phyloP scores from a whole-genome alignment of 2,888 invertebrate species.

The Phortica okadai region DNA sequence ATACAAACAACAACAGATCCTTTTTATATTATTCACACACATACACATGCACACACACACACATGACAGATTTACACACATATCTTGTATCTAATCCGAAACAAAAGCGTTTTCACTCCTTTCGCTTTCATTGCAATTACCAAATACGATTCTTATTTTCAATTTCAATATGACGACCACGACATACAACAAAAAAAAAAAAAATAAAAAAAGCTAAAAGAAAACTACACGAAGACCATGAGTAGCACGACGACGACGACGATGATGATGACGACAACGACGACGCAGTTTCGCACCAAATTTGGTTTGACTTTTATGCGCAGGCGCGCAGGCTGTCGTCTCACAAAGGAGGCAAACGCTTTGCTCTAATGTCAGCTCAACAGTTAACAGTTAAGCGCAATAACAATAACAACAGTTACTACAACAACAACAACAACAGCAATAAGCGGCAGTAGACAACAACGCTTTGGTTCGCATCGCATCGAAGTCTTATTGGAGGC shows the following conservation, averaged over 20 bases:
- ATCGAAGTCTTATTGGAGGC: neutral
- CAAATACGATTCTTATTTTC: constrained; percentile 70
- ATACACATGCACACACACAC: neutral
- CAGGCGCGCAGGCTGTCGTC: constrained; percentile 33
- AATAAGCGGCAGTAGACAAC: neutral
- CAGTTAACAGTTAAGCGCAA: constrained; percentile 49
- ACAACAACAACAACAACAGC: constrained; percentile 4
- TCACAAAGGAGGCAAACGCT: constrained; percentile 31
- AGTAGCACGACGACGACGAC: neutral
- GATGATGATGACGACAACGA: constrained; percentile 29
- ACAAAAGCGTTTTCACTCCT: constrained; percentile 61
- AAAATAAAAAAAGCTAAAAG: constrained; percentile 34
- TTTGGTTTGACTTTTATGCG: constrained; percentile 56
- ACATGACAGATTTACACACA: neutral
- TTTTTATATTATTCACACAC: constrained; percentile 17
- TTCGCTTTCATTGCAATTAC: constrained; percentile 69
- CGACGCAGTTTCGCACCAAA: constrained; percentile 69
- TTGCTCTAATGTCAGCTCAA: constrained; percentile 12
- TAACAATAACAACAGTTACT: constrained; percentile 59
- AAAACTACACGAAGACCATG: constrained; percentile 5
- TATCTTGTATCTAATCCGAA: constrained; percentile 24
- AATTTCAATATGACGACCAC: constrained; percentile 63
- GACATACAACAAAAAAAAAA: constrained; percentile 51
- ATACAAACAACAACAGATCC: constrained; percentile 34
- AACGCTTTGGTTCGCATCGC: neutral